A percentile compares a stretch with the other conserved stretches of the same genome.
Conservation (phyloP, 2,797 vertebrate species). For the Dicrostonyx torquatus region DNA sequence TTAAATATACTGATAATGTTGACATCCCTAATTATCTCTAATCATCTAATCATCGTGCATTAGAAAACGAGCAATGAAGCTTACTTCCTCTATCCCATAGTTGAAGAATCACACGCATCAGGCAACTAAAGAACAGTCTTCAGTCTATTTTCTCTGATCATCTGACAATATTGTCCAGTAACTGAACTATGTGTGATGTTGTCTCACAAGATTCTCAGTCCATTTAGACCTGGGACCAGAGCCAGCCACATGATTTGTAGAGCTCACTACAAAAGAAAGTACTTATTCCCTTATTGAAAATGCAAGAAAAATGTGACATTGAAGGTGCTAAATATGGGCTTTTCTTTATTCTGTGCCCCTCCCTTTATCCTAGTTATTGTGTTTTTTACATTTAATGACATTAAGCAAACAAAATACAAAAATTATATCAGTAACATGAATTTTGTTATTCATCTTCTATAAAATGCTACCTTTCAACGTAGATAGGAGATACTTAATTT, state of each 20-base stretch:
- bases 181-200: background rate
- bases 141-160: background rate
- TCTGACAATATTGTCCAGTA: background rate
- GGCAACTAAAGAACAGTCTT: background rate
- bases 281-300: background rate
- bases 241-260: background rate
- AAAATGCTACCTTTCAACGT: background rate
- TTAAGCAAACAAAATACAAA: conserved; percentile 25
- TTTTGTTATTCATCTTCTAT: background rate
- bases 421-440: background rate
- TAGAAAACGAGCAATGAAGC: background rate
- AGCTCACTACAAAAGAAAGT: background rate
- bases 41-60: background rate
- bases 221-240: background rate
- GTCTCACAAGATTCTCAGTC: background rate
- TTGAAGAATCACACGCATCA: background rate
- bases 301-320: background rate
- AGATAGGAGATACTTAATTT: background rate
- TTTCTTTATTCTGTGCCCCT: background rate
- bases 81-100: background rate
- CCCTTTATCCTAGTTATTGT: background rate
- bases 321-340: background rate
- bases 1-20: background rate
- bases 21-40: background rate
- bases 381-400: background rate